A percentile compares a stretch with the other conserved stretches of the same genome.
Evolutionary conservation across 2,888 invertebrate species (phyloP).

Genomic region (Diadegma fenestrale): DNA sequence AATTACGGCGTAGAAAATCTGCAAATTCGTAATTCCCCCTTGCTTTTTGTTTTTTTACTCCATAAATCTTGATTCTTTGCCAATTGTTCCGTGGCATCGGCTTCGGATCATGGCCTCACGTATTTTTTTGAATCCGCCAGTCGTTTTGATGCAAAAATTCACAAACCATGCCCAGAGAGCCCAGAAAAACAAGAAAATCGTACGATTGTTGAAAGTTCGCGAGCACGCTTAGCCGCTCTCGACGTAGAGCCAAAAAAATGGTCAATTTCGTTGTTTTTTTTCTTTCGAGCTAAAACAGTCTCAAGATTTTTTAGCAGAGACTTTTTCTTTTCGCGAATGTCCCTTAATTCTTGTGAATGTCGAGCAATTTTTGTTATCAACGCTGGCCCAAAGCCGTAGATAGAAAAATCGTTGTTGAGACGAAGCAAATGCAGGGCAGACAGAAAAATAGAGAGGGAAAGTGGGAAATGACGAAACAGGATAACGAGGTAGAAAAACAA

Average conservation of each 20-base stretch:
- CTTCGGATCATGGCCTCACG: not conserved
- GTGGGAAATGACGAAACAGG: constrained; percentile 19
- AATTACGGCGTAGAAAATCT: not conserved
- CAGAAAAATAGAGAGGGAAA: constrained; percentile 13
- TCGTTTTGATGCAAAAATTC: constrained; percentile 19
- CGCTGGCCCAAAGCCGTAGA: constrained; percentile 36
- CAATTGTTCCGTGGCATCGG: not conserved
- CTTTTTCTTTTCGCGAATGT: not conserved
- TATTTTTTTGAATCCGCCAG: not conserved
- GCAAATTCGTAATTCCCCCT: not conserved
- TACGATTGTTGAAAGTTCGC: constrained; percentile 49
- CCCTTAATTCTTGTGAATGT: too few species aligned
- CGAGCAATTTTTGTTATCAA: too few species aligned
- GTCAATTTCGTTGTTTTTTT: not conserved
- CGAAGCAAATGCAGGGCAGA: constrained; percentile 5
- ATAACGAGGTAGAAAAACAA: constrained; percentile 16
- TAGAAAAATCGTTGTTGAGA: constrained; percentile 41
- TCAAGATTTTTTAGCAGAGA: not conserved
- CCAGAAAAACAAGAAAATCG: constrained; percentile 22
- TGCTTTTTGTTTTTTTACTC: not conserved
- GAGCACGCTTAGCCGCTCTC: constrained; percentile 59
- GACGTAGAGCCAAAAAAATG: not conserved
- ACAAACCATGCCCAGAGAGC: not conserved
- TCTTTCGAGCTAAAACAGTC: not conserved
- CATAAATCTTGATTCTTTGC: not conserved